Conservation (phyloP, 1,140 invertebrate species). For the Panagrolaimus sp. region DNA sequence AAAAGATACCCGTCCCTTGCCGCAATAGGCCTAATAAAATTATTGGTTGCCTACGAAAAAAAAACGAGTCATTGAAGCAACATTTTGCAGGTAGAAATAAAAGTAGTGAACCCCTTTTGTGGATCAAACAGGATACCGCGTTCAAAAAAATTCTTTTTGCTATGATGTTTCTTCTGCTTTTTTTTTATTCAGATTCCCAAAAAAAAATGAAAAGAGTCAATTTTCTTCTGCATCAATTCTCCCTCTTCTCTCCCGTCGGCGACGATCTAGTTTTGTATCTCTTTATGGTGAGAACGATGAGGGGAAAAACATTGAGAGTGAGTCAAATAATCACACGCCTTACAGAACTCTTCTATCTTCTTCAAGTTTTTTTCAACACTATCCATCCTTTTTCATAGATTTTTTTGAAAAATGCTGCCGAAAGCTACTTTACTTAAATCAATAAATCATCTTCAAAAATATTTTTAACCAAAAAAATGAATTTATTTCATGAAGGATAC, state of each 20-base stretch:
- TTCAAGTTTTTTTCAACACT: no score
- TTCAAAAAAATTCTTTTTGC: not conserved
- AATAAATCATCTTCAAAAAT: not conserved
- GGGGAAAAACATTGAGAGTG: not conserved
- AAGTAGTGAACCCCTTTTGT: no score
- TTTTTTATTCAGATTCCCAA: no score
- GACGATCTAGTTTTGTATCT: conserved; percentile 11
- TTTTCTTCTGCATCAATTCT: conserved; percentile 12
- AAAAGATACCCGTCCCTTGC: not conserved
- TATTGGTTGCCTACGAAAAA: not conserved
- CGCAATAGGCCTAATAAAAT: conserved; percentile 6
- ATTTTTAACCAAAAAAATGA: no score
- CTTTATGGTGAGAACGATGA: conserved; percentile 14
- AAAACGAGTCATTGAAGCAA: conserved; percentile 10
- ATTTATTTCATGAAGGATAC: no score
- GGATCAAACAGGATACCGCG: conserved; percentile 12
- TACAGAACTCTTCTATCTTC: not conserved
- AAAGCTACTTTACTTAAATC: not conserved
- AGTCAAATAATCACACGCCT: conserved; percentile 5
- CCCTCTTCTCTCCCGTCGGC: not conserved
- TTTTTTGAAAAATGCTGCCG: not conserved
- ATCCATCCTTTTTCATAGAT: no score
- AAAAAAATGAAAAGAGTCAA: not conserved
- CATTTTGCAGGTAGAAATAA: no score
- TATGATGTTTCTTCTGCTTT: no score